A percentile compares a stretch with the other conserved stretches of the same genome.
These are phyloP conservation scores for Rapana venosa DNA, from an alignment of 2,888 invertebrate species.

Conservation along the genomic window DNA sequence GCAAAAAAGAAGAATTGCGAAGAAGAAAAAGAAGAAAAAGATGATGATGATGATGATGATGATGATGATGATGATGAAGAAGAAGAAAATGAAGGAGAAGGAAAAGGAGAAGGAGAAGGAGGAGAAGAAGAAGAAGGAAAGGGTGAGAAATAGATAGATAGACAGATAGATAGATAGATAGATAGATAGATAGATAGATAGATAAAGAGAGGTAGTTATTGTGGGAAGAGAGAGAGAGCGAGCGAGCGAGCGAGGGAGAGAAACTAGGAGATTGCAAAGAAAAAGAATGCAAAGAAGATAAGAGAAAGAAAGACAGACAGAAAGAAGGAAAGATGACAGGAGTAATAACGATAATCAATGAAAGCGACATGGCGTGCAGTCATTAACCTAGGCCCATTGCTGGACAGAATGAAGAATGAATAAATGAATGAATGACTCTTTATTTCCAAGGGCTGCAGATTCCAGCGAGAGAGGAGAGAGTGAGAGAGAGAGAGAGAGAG, in stretches of 20 bases:
- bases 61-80: too few species aligned
- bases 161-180: not conserved
- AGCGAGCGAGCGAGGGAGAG: not conserved
- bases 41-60: too few species aligned
- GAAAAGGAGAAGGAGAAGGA: not conserved
- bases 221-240: fast-evolving
- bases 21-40: not conserved
- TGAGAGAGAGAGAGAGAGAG: too few species aligned
- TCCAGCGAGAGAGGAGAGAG: too few species aligned
- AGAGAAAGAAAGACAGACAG: too few species aligned
- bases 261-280: not conserved
- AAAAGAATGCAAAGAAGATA: not conserved
- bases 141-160: not conserved
- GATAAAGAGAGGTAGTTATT: not conserved
- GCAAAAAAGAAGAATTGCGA: not conserved
- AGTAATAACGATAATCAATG: too few species aligned
- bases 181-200: not conserved
- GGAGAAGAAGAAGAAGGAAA: not conserved
- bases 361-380: too few species aligned
- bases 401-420: too few species aligned
- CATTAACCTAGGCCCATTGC: too few species aligned
- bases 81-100: too few species aligned
- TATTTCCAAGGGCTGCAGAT: too few species aligned
- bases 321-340: not conserved
- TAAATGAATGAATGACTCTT: too few species aligned